Conservation (phyloP, 2,888 invertebrate genomes). For the Amphipyra berbera region DNA sequence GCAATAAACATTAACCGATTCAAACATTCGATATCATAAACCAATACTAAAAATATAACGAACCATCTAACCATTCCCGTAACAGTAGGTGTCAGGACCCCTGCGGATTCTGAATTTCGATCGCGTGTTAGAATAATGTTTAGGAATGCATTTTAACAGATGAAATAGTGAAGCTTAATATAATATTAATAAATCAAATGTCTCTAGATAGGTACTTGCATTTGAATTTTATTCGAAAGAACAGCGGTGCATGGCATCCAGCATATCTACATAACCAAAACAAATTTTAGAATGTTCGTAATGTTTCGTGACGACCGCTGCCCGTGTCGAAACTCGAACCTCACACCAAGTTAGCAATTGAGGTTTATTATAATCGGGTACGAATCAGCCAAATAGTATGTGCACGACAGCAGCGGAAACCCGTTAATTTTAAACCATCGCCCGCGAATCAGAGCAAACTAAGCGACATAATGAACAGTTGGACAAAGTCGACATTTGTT, state of each 20-base stretch:
- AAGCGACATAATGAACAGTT: slow-evolving; percentile 54
- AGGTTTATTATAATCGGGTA: slow-evolving; percentile 77
- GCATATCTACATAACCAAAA: slow-evolving; percentile 62
- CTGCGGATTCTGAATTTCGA: slow-evolving; percentile 49
- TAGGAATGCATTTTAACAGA: slow-evolving; percentile 45
- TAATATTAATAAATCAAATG: slow-evolving; percentile 49
- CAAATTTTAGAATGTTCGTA: slow-evolving; percentile 67
- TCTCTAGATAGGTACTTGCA: slow-evolving; percentile 26
- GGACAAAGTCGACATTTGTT: slow-evolving; percentile 30
- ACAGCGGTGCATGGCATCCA: slow-evolving; percentile 32
- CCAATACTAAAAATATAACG: slow-evolving; percentile 44
- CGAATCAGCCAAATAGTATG: slow-evolving; percentile 79
- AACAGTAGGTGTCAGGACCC: slow-evolving; percentile 62
- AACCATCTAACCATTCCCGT: slow-evolving; percentile 34
- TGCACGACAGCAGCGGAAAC: slow-evolving; percentile 78
- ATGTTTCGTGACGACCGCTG: slow-evolving; percentile 76
- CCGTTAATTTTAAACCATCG: slow-evolving; percentile 75
- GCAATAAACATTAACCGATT: slow-evolving; percentile 48
- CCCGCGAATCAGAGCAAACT: slow-evolving; percentile 57
- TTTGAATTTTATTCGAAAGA: slow-evolving; percentile 37
- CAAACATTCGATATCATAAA: slow-evolving; percentile 47
- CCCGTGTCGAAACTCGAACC: slow-evolving; percentile 72
- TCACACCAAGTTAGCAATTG: slow-evolving; percentile 74
- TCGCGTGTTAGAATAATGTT: slow-evolving; percentile 50
- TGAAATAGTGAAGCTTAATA: slow-evolving; percentile 51